Percentiles rank a stretch among this genome's conserved stretches.
phyloP scores from a whole-genome alignment of 2,888 invertebrate species.

The Drosophila niveifrons region DNA sequence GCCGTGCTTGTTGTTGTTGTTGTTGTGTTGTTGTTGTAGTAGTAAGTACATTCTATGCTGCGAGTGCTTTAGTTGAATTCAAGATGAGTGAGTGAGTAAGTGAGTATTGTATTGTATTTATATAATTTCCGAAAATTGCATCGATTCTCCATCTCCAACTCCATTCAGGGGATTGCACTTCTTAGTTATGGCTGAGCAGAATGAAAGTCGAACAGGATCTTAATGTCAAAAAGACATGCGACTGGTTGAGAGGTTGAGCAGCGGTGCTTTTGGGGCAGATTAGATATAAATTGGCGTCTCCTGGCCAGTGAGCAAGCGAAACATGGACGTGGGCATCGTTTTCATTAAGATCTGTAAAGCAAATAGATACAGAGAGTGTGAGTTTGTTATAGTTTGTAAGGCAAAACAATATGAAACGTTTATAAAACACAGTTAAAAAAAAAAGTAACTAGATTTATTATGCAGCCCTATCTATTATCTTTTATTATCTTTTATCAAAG shows the following conservation, averaged over 20 bases:
- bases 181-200: not conserved
- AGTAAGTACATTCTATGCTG: conserved; percentile 19
- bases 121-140: not conserved
- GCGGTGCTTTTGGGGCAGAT: conserved; percentile 27
- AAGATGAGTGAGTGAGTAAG: conserved; percentile 17
- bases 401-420: too few species aligned
- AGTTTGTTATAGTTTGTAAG: too few species aligned
- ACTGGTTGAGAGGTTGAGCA: conserved; percentile 15
- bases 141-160: not conserved
- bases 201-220: not conserved
- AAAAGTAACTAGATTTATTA: too few species aligned
- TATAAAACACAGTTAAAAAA: too few species aligned
- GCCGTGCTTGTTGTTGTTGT: conserved; percentile 7
- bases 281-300: conserved; percentile 99
- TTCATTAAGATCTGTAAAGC: conserved; percentile 97
- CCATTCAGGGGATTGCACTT: not conserved
- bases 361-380: not conserved
- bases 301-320: conserved; percentile 98
- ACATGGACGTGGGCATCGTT: conserved; percentile 99
- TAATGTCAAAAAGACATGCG: conserved; percentile 29
- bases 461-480: too few species aligned
- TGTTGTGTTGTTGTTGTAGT: not conserved
- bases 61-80: conserved; percentile 38
- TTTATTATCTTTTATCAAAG: too few species aligned
- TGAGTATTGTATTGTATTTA: not conserved